These are phyloP conservation scores for Perca fluviatilis DNA, from an alignment of 2,113 vertebrate genomes.

Conservation along the genomic window DNA sequence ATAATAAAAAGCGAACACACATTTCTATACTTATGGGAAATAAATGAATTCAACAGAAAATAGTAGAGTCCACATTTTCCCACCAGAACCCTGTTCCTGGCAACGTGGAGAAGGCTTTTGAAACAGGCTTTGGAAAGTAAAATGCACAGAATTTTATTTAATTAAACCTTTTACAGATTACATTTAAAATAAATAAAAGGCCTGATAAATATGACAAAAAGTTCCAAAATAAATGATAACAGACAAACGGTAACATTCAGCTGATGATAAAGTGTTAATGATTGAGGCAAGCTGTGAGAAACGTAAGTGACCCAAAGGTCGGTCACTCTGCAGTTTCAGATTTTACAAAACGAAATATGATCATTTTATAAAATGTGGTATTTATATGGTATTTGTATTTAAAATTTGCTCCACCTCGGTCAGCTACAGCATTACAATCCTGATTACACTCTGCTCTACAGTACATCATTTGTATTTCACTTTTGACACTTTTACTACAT, in stretches of 20 bases:
- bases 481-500: too few relatives aligned
- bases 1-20: not conserved
- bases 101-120: not conserved
- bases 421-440: not conserved
- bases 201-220: not conserved
- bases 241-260: not conserved
- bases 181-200: not conserved
- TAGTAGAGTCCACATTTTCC: not conserved
- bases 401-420: not conserved
- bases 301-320: not conserved
- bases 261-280: not conserved
- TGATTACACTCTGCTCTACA: not conserved
- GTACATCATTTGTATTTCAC: not conserved
- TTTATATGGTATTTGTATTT: not conserved
- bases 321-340: not conserved
- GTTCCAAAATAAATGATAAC: not conserved
- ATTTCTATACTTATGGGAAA: constrained; percentile 5
- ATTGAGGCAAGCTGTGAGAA: not conserved
- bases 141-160: not conserved
- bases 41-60: not conserved
- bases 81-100: not conserved
- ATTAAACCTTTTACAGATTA: not conserved
- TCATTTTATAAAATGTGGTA: not conserved
- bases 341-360: not conserved
- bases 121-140: not conserved